Evolutionary conservation across 1,140 invertebrate genomes (phyloP), one percentile per base, ranked within the genome.

Genomic region (Apocrypta bakeri): DNA sequence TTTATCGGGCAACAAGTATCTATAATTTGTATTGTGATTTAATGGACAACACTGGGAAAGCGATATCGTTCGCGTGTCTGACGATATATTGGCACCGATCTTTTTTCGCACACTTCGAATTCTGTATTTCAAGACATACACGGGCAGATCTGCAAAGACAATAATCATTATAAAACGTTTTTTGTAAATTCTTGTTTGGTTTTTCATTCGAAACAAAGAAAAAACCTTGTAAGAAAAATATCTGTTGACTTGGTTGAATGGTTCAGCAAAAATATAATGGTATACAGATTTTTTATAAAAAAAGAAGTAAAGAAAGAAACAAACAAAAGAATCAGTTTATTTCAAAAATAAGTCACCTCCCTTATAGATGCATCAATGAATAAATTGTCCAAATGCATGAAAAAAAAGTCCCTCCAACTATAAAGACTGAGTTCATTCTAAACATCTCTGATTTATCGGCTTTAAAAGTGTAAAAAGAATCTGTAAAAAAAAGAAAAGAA

Each of bases 211-310:
- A 75, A 81, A 25, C 48, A 64, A 85, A 83, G 33, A 87, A 82
- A 80, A 84, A 81, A 83, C 83, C 83, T 82, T 87, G 84, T 88
- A 87, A 85, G 63, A 84, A 83, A n/a, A 84, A 31, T 83, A 86
- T 86, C 84, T 84, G 84, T 88, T 88, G 82, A 87, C 84, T 88
- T 87, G 86, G 86, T 87, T 87, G 84, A 79, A 84, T 84, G 83
- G 80, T 86, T 87, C 86, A 85, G 80, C 85, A 85, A 81, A 84
- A 87, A 85, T 84, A 85, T 86, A 87, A 85, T 85, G 78, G 83
- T 88, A 87, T 81, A 87, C 87, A 85, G 74, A 88, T 82, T 87
- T 81, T 88, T 88, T 87, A 88, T 88, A 88, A 85, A 88, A 88
- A 87, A 86, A 83, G 85, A 87, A 87, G 61, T 48, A 81, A 74